A percentile compares a stretch with the other conserved stretches of the same genome.
These are phyloP conservation scores for Drosophila elegans DNA, from an alignment of 1,140 invertebrate genomes.

Conservation along the genomic window DNA sequence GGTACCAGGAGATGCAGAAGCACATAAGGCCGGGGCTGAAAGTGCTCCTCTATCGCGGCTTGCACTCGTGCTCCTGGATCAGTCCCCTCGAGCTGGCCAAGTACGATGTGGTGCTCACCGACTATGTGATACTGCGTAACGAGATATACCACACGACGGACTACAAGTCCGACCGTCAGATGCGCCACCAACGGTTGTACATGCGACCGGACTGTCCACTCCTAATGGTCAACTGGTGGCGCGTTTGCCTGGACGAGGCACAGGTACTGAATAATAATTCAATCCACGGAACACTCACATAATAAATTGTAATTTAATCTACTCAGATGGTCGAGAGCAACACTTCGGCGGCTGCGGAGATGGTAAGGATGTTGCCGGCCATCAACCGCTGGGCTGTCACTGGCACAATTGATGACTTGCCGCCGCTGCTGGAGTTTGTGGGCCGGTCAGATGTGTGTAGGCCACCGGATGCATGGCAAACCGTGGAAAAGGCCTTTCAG, in stretches of 20 bases:
- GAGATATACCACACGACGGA: constrained; percentile 86
- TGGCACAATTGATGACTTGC: constrained; percentile 89
- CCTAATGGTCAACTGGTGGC: constrained; percentile 90
- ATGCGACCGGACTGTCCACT: constrained; percentile 87
- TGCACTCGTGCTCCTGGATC: constrained; percentile 87
- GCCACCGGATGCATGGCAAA: constrained; percentile 85
- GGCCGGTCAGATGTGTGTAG: constrained; percentile 64
- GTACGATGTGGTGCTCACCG: constrained; percentile 92
- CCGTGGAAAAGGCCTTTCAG: constrained; percentile 86
- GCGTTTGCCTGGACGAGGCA: constrained; percentile 92
- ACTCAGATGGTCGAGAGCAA: constrained; percentile 88
- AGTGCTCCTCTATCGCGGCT: constrained; percentile 87
- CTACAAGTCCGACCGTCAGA: constrained; percentile 51
- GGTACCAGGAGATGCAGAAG: constrained; percentile 90
- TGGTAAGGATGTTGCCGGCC: constrained; percentile 88
- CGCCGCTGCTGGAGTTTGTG: constrained; percentile 90
- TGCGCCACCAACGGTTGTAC: constrained; percentile 59
- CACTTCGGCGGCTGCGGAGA: constrained; percentile 83
- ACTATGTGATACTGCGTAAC: constrained; percentile 88
- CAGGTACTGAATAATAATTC: constrained; percentile 84
- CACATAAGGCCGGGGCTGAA: constrained; percentile 86
- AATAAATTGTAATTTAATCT: not conserved
- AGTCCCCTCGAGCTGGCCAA: constrained; percentile 88
- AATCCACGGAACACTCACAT: not conserved
- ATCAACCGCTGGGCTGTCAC: constrained; percentile 92